Conservation (phyloP, 2,888 invertebrate genomes). For the Melangyna quadrimaculata region DNA sequence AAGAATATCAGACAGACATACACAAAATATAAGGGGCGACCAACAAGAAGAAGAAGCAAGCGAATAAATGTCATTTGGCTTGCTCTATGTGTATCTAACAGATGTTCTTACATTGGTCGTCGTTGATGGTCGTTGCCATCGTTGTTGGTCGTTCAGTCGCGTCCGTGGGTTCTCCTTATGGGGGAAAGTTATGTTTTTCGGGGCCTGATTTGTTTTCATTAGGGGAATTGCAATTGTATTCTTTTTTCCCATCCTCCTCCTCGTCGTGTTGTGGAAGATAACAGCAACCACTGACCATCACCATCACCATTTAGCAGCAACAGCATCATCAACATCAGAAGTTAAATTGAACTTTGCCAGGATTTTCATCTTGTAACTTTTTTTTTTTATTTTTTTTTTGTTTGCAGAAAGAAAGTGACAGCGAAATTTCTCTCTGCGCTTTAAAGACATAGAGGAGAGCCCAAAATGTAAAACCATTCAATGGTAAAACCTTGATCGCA, state of each 20-base stretch:
- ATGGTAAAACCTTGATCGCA: constrained; percentile 23
- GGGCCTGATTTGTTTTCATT: constrained; percentile 57
- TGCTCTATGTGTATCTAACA: constrained; percentile 46
- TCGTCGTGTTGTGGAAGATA: not conserved
- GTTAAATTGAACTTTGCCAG: constrained; percentile 51
- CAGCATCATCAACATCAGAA: constrained; percentile 1
- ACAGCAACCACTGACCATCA: constrained; percentile 30
- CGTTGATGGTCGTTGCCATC: not conserved
- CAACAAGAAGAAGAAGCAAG: constrained; percentile 25
- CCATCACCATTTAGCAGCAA: not conserved
- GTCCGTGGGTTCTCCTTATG: too few relatives aligned
- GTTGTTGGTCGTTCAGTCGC: not conserved
- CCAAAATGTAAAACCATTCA: constrained; percentile 20
- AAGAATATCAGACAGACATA: constrained; percentile 10
- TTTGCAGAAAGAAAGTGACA: constrained; percentile 62
- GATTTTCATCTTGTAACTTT: constrained; percentile 30
- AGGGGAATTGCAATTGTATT: constrained; percentile 45
- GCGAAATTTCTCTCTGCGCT: constrained; percentile 59
- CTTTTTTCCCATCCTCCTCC: not conserved
- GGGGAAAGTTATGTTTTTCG: constrained; percentile 67
- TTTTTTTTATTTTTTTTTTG: not conserved
- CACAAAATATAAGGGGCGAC: not conserved
- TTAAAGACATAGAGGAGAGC: not conserved
- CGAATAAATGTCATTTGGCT: constrained; percentile 54
- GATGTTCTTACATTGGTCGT: constrained; percentile 56